Evolutionary conservation across 2,113 vertebrate species (phyloP), one percentile per base, ranked within the genome.

Genomic region (Tragelaphus strepsiceros): DNA sequence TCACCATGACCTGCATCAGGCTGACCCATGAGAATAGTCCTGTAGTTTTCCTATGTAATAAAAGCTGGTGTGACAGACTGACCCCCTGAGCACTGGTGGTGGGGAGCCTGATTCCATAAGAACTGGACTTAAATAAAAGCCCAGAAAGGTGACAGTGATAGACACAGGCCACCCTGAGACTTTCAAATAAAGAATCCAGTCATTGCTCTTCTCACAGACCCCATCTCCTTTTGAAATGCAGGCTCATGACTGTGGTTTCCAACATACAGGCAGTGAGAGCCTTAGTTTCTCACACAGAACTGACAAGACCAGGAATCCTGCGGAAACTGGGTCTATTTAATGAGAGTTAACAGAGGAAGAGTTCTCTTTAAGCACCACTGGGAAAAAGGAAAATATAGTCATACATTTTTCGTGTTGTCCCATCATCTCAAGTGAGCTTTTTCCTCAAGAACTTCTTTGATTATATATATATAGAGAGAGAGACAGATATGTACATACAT

Each of bases 321-420:
- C 0, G 7, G 49, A 51, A 19, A 1, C 15, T 39, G 64, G 3
- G 2, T 71, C 62, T 71, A 1, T n/a, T 21, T 54, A 0, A 13
- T 13, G 22, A 13, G 64, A 3, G 22, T 19, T 49, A 71, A 53
- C 2, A 19, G n/a, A 26, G 39, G 0, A 59, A 30, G 56, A 86
- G 26, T 11, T 39, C 3, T 30, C 4, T 86, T 28, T 13, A 85
- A 30, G 83, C 56, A 61, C 6, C 4, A 14, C 7, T 54, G 43
- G 32, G 43, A 2, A 51, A n/a, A 51, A 0, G 12, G 64, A 71
- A 71, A 71, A 12, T 16, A 67, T 17, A 19, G 19, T 74, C n/a
- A 71, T 12, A 3, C 32, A 22, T 3, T 22, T 35, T 21, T 22
- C 1, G 9, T 14, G 3, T 2, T 21, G 4, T 74, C 12, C 67